Percentiles rank a stretch among this genome's conserved stretches.
Evolutionary conservation across 2,113 vertebrate species (phyloP).

Genomic region (Cynoglossus semilaevis): DNA sequence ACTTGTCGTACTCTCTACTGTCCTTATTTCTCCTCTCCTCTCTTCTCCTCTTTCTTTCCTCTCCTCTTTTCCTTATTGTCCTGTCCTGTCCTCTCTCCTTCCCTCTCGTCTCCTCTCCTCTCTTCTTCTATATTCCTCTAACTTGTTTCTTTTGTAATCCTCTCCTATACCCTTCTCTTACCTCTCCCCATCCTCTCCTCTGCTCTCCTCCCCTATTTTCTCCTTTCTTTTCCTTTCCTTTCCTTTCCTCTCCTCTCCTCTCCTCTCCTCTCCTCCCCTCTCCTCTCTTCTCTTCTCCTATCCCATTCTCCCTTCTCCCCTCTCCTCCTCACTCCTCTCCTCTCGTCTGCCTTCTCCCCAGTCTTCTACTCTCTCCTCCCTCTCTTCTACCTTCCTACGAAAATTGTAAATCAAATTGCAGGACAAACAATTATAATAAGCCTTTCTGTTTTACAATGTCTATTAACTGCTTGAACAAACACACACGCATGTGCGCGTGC

Average conservation of each 20-base stretch:
- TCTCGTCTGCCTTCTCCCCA: background rate
- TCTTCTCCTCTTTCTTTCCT: no score
- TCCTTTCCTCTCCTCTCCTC: constrained; percentile 25
- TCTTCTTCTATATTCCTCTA: no score
- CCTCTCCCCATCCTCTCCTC: no score
- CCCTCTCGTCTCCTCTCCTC: no score
- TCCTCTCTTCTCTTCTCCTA: constrained; percentile 17
- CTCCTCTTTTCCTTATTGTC: constrained; percentile 1
- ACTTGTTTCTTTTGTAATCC: no score
- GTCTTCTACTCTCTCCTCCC: constrained; percentile 30
- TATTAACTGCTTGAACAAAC: constrained; percentile 33
- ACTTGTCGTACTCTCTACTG: constrained; percentile 21
- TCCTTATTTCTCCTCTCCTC: constrained; percentile 3
- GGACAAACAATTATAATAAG: constrained; percentile 55
- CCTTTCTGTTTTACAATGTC: constrained; percentile 29
- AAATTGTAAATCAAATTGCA: constrained; percentile 57
- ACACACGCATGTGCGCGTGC: background rate
- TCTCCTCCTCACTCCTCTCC: constrained; percentile 1
- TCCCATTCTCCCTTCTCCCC: constrained; percentile 5
- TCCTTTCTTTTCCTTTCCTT: constrained; percentile 31
- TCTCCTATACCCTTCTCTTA: no score
- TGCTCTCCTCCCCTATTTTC: no score
- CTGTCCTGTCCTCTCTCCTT: background rate
- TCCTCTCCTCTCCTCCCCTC: constrained; percentile 22
- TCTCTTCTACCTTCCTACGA: constrained; percentile 13